Conservation (phyloP, 2,113 vertebrate genomes). For the Piprites chloris region DNA sequence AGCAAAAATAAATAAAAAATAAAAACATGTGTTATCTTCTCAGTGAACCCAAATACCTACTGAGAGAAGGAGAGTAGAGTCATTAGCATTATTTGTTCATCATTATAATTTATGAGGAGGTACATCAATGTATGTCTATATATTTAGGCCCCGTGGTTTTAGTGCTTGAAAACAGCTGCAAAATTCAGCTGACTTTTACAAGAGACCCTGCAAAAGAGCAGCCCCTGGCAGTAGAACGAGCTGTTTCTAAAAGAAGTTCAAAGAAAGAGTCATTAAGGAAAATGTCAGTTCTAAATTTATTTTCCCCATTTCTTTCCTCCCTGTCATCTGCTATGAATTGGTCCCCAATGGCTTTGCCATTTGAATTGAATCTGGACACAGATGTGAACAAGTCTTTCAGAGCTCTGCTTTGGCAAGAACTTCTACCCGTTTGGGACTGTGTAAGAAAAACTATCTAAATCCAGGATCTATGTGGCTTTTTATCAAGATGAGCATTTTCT, state of each 20-base stretch:
- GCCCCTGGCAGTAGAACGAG: constrained; percentile 6
- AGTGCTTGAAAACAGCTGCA: constrained; percentile 48
- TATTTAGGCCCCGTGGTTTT: constrained; percentile 46
- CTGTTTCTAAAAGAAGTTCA: constrained; percentile 14
- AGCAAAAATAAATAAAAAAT: background rate
- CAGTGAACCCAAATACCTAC: background rate
- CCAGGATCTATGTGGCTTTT: background rate
- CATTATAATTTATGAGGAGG: background rate
- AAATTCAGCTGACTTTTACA: constrained; percentile 4
- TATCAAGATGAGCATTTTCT: background rate
- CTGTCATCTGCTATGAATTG: constrained; percentile 14
- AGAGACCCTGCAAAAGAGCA: constrained; percentile 5
- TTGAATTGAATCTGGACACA: background rate
- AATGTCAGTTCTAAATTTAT: constrained; percentile 31
- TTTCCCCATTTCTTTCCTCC: background rate
- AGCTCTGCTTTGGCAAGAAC: background rate
- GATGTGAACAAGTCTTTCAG: background rate
- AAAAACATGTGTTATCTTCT: background rate
- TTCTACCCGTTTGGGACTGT: background rate
- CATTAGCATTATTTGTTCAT: constrained; percentile 36
- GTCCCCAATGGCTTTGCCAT: background rate
- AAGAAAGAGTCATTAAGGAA: constrained; percentile 32
- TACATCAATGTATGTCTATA: background rate
- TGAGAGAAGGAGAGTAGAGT: background rate
- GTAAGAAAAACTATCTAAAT: background rate